Conservation (phyloP, 1,140 invertebrate species). For the Dermatophagoides farinae region DNA sequence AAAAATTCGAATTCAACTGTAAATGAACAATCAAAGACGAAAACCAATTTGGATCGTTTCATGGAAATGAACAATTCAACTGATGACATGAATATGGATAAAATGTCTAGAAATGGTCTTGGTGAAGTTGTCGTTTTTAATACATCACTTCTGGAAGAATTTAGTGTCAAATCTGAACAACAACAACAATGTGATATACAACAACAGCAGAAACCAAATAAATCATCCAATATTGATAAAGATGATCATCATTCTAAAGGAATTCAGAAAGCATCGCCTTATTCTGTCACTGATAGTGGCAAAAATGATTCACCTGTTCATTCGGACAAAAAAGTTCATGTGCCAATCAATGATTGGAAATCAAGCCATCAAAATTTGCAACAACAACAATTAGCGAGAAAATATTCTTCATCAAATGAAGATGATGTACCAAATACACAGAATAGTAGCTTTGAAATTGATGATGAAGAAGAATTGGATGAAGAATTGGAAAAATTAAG, state of each 20-base stretch:
- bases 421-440: background rate
- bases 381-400: background rate
- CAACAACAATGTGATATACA: background rate
- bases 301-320: background rate
- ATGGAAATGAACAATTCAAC: background rate
- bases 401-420: background rate
- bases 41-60: slow-evolving; percentile 1
- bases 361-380: background rate
- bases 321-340: slow-evolving; percentile 4
- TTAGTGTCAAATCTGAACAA: slow-evolving; percentile 1
- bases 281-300: background rate
- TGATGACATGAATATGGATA: background rate
- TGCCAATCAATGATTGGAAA: slow-evolving; percentile 7
- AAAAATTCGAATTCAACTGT: background rate
- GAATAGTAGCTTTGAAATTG: slow-evolving; percentile 9
- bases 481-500: slow-evolving; percentile 2
- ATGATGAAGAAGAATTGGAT: slow-evolving; percentile 7
- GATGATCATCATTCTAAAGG: background rate
- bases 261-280: background rate
- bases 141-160: slow-evolving; percentile 6
- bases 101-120: background rate
- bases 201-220: background rate
- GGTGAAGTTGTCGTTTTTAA: slow-evolving; percentile 7
- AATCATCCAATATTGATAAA: background rate
- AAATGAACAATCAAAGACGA: background rate